A percentile compares a stretch with the other conserved stretches of the same genome.
Conservation (phyloP, 2,888 invertebrate species). For the Drosophila kuntzei region DNA sequence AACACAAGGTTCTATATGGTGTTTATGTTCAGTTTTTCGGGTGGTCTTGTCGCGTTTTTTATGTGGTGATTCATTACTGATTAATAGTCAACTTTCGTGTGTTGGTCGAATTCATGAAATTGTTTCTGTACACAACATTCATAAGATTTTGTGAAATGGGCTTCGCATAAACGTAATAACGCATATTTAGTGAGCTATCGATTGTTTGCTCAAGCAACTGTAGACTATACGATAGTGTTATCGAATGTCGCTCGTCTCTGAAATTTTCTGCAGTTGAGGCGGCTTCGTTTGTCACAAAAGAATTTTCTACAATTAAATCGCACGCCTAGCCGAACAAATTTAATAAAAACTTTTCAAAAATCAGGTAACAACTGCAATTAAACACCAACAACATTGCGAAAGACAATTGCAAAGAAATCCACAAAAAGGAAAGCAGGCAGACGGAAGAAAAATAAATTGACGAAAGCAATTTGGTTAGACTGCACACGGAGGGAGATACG, state of each 20-base stretch:
- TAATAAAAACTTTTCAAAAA: constrained; percentile 17
- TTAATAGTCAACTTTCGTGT: too few relatives aligned
- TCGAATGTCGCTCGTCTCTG: constrained; percentile 33
- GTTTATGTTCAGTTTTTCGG: too few relatives aligned
- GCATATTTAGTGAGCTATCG: constrained; percentile 7
- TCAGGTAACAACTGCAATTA: constrained; percentile 48
- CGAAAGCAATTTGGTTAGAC: too few relatives aligned
- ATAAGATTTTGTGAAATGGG: not conserved
- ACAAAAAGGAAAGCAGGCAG: constrained; percentile 19
- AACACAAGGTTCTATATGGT: too few relatives aligned
- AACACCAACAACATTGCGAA: constrained; percentile 10
- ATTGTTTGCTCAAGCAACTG: constrained; percentile 2
- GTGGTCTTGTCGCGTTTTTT: too few relatives aligned
- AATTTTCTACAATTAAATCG: constrained; percentile 10
- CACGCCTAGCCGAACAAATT: constrained; percentile 5
- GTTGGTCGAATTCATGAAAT: too few relatives aligned
- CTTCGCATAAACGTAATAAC: not conserved
- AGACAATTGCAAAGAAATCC: constrained; percentile 2
- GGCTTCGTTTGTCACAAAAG: constrained; percentile 42
- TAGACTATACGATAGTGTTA: not conserved
- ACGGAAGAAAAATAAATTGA: too few relatives aligned
- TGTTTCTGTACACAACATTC: too few relatives aligned
- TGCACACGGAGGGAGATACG: too few relatives aligned
- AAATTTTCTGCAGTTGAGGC: constrained; percentile 57
- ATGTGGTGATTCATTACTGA: too few relatives aligned